Evolutionary conservation across 2,113 vertebrate species (phyloP), one percentile per base, ranked within the genome.

Genomic region (Cacatua alba): DNA sequence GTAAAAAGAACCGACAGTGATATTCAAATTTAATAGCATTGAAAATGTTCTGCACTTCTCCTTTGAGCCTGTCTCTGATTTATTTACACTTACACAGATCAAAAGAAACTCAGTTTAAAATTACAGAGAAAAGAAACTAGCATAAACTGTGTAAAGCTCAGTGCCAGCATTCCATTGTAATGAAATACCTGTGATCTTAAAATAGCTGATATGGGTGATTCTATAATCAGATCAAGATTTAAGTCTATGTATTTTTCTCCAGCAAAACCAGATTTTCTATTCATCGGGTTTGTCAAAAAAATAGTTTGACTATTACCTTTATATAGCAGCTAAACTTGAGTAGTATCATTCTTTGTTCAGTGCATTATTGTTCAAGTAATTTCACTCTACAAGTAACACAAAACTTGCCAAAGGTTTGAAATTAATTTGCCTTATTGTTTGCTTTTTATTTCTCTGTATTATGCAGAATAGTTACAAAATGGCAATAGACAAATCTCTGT

Each of bases 131-230:
- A 76, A 95, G 91, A 92, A 97, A 91, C 88, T 62, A 86, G 94
- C 76, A 82, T 69, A 93, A 93, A 93, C 76, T 44, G 39, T 57
- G 35, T 71, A 77, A 88, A 92, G 78, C 74, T 91, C 75, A 59
- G 44, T 64, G 80, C 86, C 77, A 94, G 44, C 35, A 84, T 84
- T 90, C 69, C 78, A 53, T 4, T 65, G 53, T 80, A 65, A 67
- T 74, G 59, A 94, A 94, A 94, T 90, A 91, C n/a, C 59, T 89
- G 55, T 92, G 78, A 83, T 95, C 91, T 94, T 85, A 96, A 95
- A 95, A 95, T 95, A 95, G 82, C 64, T 91, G 41, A 59, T 78
- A 71, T 6, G 37, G 37, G 74, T 59, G 41, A 80, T 63, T 91
- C 81, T 53, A 60, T 55, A 84, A 74, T 76, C 67, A 91, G 67